Base-by-base conservation (phyloP, 2,888 invertebrate genomes). In the Drosophila anomelani region DNA sequence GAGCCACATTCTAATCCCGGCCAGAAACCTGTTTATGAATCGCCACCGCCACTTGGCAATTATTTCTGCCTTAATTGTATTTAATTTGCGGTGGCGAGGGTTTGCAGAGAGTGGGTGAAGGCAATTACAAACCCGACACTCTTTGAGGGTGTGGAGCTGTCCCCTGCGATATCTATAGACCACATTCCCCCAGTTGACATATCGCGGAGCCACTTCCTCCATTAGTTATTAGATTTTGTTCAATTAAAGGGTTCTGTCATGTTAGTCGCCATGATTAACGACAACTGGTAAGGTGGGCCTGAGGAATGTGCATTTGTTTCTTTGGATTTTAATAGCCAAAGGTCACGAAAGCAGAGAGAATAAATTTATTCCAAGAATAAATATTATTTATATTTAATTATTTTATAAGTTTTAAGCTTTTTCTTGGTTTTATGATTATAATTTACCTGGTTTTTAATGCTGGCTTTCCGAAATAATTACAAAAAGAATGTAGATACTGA, bases 1-100 rank as follows among this genome's bases (percentile, higher is more conserved):
- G 13, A 44, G 55, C 80, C 71, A 88, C 88, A 84, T 84, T 84
- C 83, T 84, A 80, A 83, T 59, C 66, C 57, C 60, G 56, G 38
- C 66, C 54, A 66, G 26, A 46, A 47, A 80, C 83, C 80, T 60
- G 83, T 84, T 85, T 74, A 62, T 85, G 75, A 83, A 68, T 75
- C 73, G 86, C 71, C 78, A 70, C 71, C 36, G n/a, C 53, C 55
- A 58, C 70, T 53, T 26, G 64, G 76, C 78, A 78, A 76, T 75
- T 75, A 82, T 83, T 68, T 64, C 67, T 61, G 76, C 67, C 78
- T 77, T 71, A 69, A 84, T 84, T 85, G 82, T 77, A 53, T 67
- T 75, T 73, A 55, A 73, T 75, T 66, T 75, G 55, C 59, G 44
- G 15, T 34, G 46, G 32, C 59, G 57, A 38, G 51, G 57, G 53